Evolutionary conservation across 2,113 vertebrate species (phyloP), one percentile per base, ranked within the genome.

Genomic region (Tragelaphus scriptus): DNA sequence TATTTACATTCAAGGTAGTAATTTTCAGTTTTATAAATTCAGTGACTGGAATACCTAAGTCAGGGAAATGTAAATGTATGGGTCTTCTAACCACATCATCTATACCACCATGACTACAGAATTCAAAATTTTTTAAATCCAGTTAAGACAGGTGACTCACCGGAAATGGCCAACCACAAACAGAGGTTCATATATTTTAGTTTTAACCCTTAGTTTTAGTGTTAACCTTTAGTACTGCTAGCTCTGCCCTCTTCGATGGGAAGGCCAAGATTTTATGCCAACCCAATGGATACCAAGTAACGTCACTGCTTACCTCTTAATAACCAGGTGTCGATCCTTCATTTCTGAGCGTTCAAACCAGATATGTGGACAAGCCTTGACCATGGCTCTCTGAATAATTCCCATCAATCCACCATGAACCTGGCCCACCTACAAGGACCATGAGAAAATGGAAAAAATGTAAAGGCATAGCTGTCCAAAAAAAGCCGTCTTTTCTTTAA

Each of bases 281-380:
- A 19, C 3, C 58, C 30, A 47, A 32, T 0, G 2, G 59, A 82
- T 16, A 56, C 17, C 8, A 13, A 51, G 47, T 53, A 49, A 95
- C 61, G 90, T 49, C 10, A 91, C 2, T n/a, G 82, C 51, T 97
- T 98, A 99, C 99, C 99, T 99, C 98, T 99, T 99, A 63, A 99
- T 99, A 97, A 99, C 99, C 19, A 99, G 98, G 71, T 99, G 99
- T 65, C 99, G 99, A 97, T 99, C 99, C 96, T 99, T 99, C 94
- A 99, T 99, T 98, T 99, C 99, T 0, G 99, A 99, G 94, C 99
- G 99, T 97, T 99, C 99, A 92, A 99, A 99, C 99, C 99, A 99
- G 55, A 99, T 99, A 2, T 99, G 99, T 63, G 99, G 99, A 97
- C 99, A 99, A 19, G 99, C 99, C 96, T 99, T 99, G 55, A 99